Evolutionary conservation across 2,888 invertebrate species (phyloP).

Genomic region (Blastobasis adustella): DNA sequence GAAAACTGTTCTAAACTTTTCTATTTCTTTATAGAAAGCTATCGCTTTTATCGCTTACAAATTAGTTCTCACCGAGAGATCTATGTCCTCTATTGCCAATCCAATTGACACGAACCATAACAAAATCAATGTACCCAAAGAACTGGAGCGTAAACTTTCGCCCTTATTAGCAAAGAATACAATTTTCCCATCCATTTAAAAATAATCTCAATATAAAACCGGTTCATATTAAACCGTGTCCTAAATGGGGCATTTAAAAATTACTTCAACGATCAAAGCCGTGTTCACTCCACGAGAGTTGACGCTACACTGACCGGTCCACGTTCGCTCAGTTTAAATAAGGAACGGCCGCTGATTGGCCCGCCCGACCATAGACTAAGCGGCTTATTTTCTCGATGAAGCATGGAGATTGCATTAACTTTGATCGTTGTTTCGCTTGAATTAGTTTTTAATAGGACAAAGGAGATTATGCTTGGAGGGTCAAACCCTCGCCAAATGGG

Average conservation of each 20-base stretch:
- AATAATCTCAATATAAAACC: neutral
- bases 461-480: conserved; percentile 17
- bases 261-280: conserved; percentile 24
- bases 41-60: no score
- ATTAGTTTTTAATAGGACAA: conserved; percentile 42
- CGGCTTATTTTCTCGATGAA: conserved; percentile 46
- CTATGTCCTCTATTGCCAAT: no score
- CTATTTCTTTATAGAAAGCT: no score
- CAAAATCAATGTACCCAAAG: no score
- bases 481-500: no score
- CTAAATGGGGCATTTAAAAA: conserved; percentile 1
- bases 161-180: no score
- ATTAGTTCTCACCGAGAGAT: no score
- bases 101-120: no score
- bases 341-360: conserved; percentile 25
- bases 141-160: no score
- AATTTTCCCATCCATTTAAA: conserved; percentile 1
- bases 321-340: conserved; percentile 24
- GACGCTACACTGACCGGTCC: conserved; percentile 23
- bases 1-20: no score
- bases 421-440: conserved; percentile 46
- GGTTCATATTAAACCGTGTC: neutral
- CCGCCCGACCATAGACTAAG: conserved; percentile 48
- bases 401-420: conserved; percentile 32
- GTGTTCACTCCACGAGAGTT: conserved; percentile 13